A percentile compares a stretch with the other conserved stretches of the same genome.
phyloP scores from a whole-genome alignment of 2,888 invertebrate species.

The Acrobasis suavella region DNA sequence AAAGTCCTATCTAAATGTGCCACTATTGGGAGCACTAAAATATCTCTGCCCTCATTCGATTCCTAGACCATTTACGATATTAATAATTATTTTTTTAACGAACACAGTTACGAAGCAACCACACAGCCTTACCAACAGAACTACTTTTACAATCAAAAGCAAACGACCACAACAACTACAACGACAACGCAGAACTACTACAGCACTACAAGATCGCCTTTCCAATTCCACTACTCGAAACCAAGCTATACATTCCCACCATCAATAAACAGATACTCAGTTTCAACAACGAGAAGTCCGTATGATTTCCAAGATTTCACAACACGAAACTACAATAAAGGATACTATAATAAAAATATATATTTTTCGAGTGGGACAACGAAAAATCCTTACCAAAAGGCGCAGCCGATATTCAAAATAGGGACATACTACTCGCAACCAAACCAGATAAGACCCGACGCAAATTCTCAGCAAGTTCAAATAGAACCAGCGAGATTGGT shows the following conservation, averaged over 20 bases:
- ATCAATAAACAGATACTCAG: conserved; percentile 66
- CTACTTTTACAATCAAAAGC: conserved; percentile 32
- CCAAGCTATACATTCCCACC: conserved; percentile 49
- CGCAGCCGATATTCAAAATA: conserved; percentile 70
- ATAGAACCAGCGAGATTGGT: conserved; percentile 72
- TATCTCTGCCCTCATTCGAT: neutral
- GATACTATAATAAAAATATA: conserved; percentile 68
- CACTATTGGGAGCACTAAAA: neutral
- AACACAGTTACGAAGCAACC: conserved; percentile 71
- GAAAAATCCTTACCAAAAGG: conserved; percentile 72
- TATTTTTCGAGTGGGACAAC: conserved; percentile 76
- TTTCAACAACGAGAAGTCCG: conserved; percentile 80
- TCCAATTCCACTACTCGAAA: conserved; percentile 39
- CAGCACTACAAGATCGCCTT: conserved; percentile 50
- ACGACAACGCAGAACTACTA: conserved; percentile 52
- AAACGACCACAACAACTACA: conserved; percentile 47
- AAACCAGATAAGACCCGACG: conserved; percentile 76
- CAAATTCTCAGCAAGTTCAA: conserved; percentile 75
- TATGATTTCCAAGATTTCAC: conserved; percentile 78
- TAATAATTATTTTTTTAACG: conserved; percentile 59
- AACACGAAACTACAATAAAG: conserved; percentile 50
- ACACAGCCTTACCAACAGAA: conserved; percentile 62
- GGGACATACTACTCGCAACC: conserved; percentile 73
- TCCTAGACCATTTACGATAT: conserved; percentile 35
- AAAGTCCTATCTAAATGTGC: neutral